Conservation (phyloP, 2,888 invertebrate genomes). For the Piscicola geometra region DNA sequence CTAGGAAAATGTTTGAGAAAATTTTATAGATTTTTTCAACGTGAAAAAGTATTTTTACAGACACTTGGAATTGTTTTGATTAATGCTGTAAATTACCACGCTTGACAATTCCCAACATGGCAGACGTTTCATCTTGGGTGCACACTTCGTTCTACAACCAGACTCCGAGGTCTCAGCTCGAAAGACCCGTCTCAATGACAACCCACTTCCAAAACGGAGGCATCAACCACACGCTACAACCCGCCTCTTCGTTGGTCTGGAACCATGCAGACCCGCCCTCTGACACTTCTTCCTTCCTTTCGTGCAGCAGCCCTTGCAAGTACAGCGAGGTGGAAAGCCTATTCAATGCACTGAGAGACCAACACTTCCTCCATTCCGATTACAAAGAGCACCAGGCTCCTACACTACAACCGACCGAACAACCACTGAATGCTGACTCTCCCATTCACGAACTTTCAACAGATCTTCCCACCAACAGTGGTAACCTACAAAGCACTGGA, state of each 20-base stretch:
- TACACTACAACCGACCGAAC: no score
- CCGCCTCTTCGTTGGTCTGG: neutral
- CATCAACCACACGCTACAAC: conserved; percentile 13
- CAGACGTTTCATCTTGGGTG: conserved; percentile 1
- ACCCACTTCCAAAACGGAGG: conserved; percentile 12
- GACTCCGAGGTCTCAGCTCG: neutral
- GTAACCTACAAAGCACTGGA: neutral
- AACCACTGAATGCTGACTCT: no score
- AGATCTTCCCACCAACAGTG: no score
- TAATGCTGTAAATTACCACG: no score
- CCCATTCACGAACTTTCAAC: no score
- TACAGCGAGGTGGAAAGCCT: conserved; percentile 1
- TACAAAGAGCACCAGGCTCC: no score
- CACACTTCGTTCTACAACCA: neutral
- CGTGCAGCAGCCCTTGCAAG: conserved; percentile 4
- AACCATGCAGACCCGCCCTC: neutral
- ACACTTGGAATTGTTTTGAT: no score
- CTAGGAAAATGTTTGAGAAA: no score
- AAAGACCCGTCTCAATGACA: neutral
- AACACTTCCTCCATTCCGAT: no score
- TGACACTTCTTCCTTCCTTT: conserved; percentile 6
- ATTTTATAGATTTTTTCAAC: no score
- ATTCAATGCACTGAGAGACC: neutral
- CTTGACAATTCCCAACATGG: no score
- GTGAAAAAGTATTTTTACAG: no score